Evolutionary conservation across 1,140 invertebrate species (phyloP).

Genomic region (Bicyclus anynana): DNA sequence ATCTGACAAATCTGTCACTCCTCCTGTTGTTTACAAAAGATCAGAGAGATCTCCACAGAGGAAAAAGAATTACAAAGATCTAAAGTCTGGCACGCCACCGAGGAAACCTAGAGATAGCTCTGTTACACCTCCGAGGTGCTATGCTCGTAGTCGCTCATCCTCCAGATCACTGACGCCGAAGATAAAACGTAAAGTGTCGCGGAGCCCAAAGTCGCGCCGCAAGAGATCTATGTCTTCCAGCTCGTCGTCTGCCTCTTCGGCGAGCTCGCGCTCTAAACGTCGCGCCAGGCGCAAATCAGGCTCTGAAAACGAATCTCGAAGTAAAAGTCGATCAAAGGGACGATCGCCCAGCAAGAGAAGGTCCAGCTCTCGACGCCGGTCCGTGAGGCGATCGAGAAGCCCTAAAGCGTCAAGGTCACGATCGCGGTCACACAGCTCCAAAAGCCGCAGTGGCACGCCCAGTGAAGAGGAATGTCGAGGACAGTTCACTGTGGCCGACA

Average conservation of each 20-base stretch:
- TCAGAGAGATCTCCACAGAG: slow-evolving; percentile 36
- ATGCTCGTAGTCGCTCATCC: slow-evolving; percentile 45
- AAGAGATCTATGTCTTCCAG: slow-evolving; percentile 38
- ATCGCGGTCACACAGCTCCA: slow-evolving; percentile 42
- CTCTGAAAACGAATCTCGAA: slow-evolving; percentile 41
- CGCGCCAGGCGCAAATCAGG: slow-evolving; percentile 36
- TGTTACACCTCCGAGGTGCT: slow-evolving; percentile 59
- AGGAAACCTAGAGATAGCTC: slow-evolving; percentile 51
- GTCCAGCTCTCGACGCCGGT: slow-evolving; percentile 42
- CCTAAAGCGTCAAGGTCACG: slow-evolving; percentile 36
- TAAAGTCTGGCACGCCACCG: slow-evolving; percentile 29
- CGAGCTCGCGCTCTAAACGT: slow-evolving; percentile 38
- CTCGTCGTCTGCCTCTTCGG: slow-evolving; percentile 33
- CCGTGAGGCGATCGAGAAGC: slow-evolving; percentile 34
- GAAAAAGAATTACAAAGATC: slow-evolving; percentile 45
- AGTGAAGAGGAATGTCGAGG: slow-evolving; percentile 62
- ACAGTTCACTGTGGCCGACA: slow-evolving; percentile 64
- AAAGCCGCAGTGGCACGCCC: slow-evolving; percentile 34
- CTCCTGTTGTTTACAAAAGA: slow-evolving; percentile 39
- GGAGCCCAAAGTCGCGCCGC: slow-evolving; percentile 29
- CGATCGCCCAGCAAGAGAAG: slow-evolving; percentile 36
- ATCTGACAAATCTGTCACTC: slow-evolving; percentile 43
- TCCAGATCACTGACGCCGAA: slow-evolving; percentile 48
- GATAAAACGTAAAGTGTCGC: slow-evolving; percentile 38
- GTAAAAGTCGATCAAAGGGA: slow-evolving; percentile 42